Evolutionary conservation across 2,113 vertebrate species (phyloP), one percentile per base, ranked within the genome.

Genomic region (Calidris pugnax): DNA sequence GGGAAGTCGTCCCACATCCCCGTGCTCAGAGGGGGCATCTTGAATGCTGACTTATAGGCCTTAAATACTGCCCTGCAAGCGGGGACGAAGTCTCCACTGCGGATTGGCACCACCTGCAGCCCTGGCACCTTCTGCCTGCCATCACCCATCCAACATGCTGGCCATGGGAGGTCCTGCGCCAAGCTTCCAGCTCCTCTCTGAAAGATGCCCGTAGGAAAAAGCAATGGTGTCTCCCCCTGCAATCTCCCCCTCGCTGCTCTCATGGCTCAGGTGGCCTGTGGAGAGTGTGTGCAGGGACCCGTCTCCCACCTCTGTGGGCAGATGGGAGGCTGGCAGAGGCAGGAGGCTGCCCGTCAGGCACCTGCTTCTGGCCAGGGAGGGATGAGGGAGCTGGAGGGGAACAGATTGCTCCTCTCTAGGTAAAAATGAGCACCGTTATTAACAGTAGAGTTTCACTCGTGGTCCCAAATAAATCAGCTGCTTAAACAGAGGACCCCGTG

Each of bases 121-220:
- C 64, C 59, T 56, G 4, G 56, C 39, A 69, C 20, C 33, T 30
- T 60, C 55, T 7, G 15, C 48, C 21, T 51, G 56, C 35, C 39
- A 21, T 35, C 35, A 7, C 27, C 33, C 15, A 12, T 26, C 4
- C 1, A 0, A 6, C 0, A 0, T 1, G 2, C 30, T 33, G 3
- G 8, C 11, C 18, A 2, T 5, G 19, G 12, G 7, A 12, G 3
- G 10, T 4, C 10, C 27, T 3, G 2, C 0, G 0, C 8, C 19
- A 39, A 33, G 37, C 13, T 33, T 80, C 68, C 41, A 37, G n/a
- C 21, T 20, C 22, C 8, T 18, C 30, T 56, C 19, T 0, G 4
- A 63, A 85, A 76, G 14, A 62, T 0, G 0, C 6, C 35, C 10
- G 6, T 10, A 9, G 55, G 41, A 17, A 85, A 62, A 87, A 23